Evolutionary conservation across 2,888 invertebrate genomes (phyloP), one percentile per base, ranked within the genome.

Genomic region (Nephrotoma flavescens): DNA sequence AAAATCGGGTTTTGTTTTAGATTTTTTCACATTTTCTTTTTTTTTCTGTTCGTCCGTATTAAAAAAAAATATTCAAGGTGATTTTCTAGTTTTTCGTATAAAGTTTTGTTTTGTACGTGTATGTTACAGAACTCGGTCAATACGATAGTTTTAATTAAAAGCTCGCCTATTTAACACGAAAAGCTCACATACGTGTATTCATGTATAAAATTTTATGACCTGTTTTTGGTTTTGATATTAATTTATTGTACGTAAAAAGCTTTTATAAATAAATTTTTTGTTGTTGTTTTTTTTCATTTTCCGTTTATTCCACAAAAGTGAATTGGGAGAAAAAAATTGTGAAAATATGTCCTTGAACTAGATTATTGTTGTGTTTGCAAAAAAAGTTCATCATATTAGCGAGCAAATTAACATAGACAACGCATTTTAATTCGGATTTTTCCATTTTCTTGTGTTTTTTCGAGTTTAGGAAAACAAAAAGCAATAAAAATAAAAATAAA

Each of bases 301-400:
- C 9, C 41, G 42, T 42, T 41, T 47, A 6, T 84, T 19, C 71
- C 71, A 31, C 11, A 71, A 19, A 71, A 31, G 84, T 84, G 41
- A 15, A 84, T 84, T 12, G 84, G 84, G 84, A 84, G 42, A 42
- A 19, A 83, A 19, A 83, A 83, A 7, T 84, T 84, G 84, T 41
- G 42, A 2, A 84, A 42, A 84, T 84, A 84, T 84, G 84, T 84
- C 84, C 84, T 84, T 84, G 84, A 84, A 84, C 84, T 84, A 84
- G 84, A 84, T 84, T 83, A 15, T 52, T 71, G 71, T 71, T 31
- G 71, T 71, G 71, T 31, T 71, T 31, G 31, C 71, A 71, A 71
- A 71, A 71, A 71, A 71, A 31, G 31, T 31, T 31, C 31, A 71
- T 71, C 71, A 31, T 57, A n/a, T n/a, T 52, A 52, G 19, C 57